phyloP scores from a whole-genome alignment of 2,113 vertebrate genomes.

The Ctenodactylus gundi region DNA sequence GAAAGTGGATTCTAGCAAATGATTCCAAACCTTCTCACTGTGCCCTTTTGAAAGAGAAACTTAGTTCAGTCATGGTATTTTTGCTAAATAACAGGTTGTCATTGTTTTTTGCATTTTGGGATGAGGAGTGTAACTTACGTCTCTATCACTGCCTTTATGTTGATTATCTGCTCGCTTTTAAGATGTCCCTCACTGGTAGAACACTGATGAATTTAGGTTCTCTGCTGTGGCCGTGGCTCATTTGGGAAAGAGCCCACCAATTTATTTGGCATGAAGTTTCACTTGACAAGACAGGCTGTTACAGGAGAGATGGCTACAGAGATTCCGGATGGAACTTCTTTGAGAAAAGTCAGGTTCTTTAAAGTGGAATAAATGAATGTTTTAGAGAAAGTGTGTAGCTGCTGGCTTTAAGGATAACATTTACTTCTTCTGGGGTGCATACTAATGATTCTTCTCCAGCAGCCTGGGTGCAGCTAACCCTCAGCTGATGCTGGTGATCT shows the following conservation, averaged over 20 bases:
- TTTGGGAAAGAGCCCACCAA: not conserved
- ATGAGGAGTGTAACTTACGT: not conserved
- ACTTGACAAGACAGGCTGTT: not conserved
- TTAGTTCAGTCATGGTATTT: not conserved
- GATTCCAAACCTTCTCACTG: not conserved
- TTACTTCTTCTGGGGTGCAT: constrained; percentile 9
- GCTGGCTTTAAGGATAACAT: not conserved
- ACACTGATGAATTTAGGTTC: not conserved
- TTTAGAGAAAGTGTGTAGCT: not conserved
- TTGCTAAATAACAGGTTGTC: not conserved
- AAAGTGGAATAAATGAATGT: not conserved
- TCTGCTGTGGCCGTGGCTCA: not conserved
- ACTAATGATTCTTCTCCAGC: not conserved
- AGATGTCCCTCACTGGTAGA: constrained; percentile 32
- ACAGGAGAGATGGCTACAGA: not conserved
- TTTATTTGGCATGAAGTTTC: not conserved
- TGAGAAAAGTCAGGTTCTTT: not conserved
- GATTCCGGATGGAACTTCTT: not conserved
- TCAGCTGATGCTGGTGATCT: not conserved
- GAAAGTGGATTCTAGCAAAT: not conserved
- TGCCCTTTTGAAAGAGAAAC: not conserved
- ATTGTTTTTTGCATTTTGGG: not conserved
- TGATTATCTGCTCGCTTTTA: not conserved
- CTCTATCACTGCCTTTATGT: not conserved
- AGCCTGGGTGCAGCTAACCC: not conserved